A percentile compares a stretch with the other conserved stretches of the same genome.
Evolutionary conservation across 2,888 invertebrate species (phyloP).

Genomic region (Oscheius sp.): DNA sequence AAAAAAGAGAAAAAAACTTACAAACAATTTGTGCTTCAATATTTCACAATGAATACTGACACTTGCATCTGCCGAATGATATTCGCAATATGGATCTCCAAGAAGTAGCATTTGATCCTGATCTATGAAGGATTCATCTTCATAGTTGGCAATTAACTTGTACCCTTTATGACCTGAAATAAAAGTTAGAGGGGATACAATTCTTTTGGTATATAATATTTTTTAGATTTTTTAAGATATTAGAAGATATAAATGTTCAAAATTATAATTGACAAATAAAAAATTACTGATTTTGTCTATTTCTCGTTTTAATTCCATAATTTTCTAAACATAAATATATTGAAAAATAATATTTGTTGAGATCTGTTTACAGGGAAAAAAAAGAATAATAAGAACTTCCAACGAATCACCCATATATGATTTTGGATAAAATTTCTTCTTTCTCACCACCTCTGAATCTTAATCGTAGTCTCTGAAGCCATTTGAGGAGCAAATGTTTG

Average conservation of each 20-base stretch:
- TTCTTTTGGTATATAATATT: no score
- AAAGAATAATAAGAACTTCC: no score
- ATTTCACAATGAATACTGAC: constrained; percentile 18
- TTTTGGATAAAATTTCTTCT: no score
- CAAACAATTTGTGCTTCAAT: constrained; percentile 4
- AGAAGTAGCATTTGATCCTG: constrained; percentile 1
- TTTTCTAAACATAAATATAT: no score
- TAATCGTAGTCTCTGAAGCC: background rate
- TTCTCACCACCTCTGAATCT: background rate
- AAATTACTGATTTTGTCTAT: background rate
- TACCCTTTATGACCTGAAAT: constrained; percentile 18
- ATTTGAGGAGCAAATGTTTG: constrained; percentile 9
- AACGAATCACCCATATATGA: no score
- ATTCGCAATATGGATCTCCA: constrained; percentile 23
- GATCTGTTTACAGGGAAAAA: no score
- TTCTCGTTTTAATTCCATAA: no score
- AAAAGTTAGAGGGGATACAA: no score
- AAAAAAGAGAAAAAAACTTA: background rate
- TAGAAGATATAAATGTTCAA: no score
- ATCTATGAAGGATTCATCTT: constrained; percentile 2
- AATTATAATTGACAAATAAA: background rate
- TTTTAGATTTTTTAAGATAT: no score
- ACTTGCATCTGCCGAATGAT: constrained; percentile 7
- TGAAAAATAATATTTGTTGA: no score
- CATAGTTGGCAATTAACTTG: constrained; percentile 17